Evolutionary conservation across 2,797 vertebrate species (phyloP).

Genomic region (Lepilemur ruficaudatus): DNA sequence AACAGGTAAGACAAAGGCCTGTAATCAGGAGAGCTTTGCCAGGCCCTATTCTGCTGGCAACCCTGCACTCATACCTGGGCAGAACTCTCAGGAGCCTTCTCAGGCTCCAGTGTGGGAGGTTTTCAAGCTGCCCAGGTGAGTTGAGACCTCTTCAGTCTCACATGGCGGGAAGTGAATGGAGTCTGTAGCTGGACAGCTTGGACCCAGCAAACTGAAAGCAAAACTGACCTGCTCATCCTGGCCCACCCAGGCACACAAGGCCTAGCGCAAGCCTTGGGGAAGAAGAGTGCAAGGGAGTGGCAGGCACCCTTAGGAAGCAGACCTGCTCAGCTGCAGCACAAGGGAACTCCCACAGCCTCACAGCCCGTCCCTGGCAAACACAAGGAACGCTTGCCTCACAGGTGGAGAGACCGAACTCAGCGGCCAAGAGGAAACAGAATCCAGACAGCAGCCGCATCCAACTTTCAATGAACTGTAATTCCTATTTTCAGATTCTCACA

Average conservation of each 20-base stretch:
- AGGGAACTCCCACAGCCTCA: neutral
- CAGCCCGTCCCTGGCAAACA: neutral
- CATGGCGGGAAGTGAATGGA: rapidly evolving
- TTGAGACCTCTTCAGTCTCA: neutral
- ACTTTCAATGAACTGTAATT: neutral
- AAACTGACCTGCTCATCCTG: neutral
- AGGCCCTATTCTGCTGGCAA: neutral
- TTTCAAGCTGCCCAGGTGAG: neutral
- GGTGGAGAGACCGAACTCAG: neutral
- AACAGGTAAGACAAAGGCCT: neutral
- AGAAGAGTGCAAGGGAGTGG: no score
- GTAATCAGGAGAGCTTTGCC: neutral
- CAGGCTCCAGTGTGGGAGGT: neutral
- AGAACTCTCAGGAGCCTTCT: neutral
- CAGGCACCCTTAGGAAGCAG: neutral
- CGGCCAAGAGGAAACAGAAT: neutral
- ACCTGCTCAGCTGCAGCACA: neutral
- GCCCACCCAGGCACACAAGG: neutral
- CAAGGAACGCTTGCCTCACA: neutral
- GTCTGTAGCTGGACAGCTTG: neutral
- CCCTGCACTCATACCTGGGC: neutral
- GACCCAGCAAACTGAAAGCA: neutral
- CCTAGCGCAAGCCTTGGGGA: neutral
- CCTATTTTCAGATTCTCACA: neutral
- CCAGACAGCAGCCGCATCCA: neutral